Percentiles rank a stretch among this genome's conserved stretches.
These are phyloP conservation scores for Zapus hudsonius DNA, from an alignment of 2,113 vertebrate species.

Conservation along the genomic window DNA sequence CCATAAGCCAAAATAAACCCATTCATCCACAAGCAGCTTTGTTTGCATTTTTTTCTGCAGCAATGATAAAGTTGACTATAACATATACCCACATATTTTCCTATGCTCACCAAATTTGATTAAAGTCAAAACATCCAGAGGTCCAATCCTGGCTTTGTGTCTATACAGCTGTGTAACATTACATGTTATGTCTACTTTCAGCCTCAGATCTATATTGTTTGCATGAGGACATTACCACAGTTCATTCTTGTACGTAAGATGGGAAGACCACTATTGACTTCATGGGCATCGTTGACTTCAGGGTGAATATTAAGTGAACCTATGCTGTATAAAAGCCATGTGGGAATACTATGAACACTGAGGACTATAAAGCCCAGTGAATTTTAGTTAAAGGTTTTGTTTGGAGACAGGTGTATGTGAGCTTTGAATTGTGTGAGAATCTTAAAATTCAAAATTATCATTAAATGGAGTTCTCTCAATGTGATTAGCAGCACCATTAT, in stretches of 20 bases:
- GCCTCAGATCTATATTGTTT: not conserved
- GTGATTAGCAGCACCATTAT: not conserved
- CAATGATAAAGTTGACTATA: too few relatives aligned
- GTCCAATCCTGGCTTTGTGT: not conserved
- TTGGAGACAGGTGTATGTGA: not conserved
- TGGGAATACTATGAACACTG: not conserved
- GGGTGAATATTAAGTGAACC: not conserved
- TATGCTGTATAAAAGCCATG: too few relatives aligned
- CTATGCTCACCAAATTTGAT: not conserved
- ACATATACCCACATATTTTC: not conserved
- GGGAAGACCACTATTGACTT: not conserved
- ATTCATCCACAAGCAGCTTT: too few relatives aligned
- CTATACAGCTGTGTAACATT: not conserved
- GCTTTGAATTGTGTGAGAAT: not conserved
- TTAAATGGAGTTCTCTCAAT: not conserved
- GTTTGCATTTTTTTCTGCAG: too few relatives aligned
- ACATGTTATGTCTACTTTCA: not conserved
- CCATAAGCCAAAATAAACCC: too few relatives aligned
- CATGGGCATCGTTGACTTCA: not conserved
- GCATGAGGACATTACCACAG: not conserved
- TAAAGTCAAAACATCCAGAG: not conserved
- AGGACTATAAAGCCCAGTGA: not conserved
- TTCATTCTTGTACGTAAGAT: not conserved
- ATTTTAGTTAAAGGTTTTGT: not conserved
- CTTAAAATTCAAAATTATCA: not conserved